phyloP scores from a whole-genome alignment of 1,140 invertebrate species.

The Caenorhabditis briggsae region DNA sequence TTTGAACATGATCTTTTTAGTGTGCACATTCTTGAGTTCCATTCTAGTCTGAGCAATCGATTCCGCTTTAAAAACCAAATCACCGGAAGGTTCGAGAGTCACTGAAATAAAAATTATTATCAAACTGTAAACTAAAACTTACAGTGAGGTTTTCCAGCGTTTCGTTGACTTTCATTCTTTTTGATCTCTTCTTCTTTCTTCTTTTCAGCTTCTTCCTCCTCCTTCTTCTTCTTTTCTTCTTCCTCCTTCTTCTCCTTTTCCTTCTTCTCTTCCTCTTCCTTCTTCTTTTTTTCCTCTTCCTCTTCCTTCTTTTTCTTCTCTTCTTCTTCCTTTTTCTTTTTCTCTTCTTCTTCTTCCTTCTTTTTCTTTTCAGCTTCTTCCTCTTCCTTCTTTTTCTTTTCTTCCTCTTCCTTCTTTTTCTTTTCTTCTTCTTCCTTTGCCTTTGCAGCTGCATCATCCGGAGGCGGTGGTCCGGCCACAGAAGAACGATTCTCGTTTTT shows the following conservation, averaged over 20 bases:
- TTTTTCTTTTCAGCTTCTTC: neutral
- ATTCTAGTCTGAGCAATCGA: constrained; percentile 1
- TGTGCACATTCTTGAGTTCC: neutral
- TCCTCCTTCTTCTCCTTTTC: neutral
- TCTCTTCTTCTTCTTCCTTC: neutral
- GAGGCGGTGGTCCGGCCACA: neutral
- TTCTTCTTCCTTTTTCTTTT: neutral
- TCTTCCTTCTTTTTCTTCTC: neutral
- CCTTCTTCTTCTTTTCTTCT: neutral
- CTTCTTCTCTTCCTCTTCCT: neutral
- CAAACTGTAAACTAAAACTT: neutral
- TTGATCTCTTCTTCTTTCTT: constrained; percentile 6
- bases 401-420: neutral
- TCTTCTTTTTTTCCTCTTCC: neutral
- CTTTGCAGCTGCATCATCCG: neutral
- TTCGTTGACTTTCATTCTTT: neutral
- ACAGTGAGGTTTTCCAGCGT: neutral
- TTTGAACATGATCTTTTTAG: constrained; percentile 8
- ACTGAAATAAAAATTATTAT: neutral
- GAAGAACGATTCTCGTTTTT: constrained; percentile 3
- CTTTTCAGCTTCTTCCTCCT: neutral
- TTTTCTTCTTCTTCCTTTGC: neutral
- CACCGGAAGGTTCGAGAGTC: neutral
- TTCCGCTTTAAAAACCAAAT: constrained; percentile 1
- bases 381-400: neutral